Conservation (phyloP, 1,140 invertebrate genomes). For the Lepidostoma basale region DNA sequence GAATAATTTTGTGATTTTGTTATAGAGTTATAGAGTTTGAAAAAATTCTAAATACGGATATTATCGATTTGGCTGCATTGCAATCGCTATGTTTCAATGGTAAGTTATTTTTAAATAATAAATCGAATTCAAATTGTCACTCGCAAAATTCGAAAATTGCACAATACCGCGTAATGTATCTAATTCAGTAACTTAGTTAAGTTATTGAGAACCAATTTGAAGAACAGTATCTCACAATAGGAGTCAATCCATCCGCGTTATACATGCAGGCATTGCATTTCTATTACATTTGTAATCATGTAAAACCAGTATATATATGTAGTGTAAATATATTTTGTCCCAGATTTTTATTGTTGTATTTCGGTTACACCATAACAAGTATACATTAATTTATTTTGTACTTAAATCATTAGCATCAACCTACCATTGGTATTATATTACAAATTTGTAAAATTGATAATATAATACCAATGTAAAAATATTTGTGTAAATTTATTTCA, state of each 20-base stretch:
- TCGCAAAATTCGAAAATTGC: constrained; percentile 18
- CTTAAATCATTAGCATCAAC: no score
- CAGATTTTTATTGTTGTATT: background rate
- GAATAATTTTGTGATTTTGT: constrained; percentile 27
- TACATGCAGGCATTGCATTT: no score
- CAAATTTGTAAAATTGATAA: constrained; percentile 8
- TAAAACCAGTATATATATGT: constrained; percentile 5
- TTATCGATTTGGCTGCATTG: constrained; percentile 70
- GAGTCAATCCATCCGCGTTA: no score
- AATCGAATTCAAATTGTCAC: constrained; percentile 7
- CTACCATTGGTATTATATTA: constrained; percentile 8
- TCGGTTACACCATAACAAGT: no score
- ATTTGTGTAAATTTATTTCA: constrained; percentile 52
- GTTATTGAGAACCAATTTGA: no score
- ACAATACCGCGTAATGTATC: no score
- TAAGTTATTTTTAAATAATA: constrained; percentile 51
- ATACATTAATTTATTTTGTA: no score
- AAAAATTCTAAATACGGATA: constrained; percentile 68
- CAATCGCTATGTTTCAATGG: constrained; percentile 78
- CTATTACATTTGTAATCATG: constrained; percentile 1
- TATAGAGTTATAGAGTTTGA: constrained; percentile 78
- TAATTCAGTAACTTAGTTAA: no score
- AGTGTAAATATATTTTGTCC: background rate
- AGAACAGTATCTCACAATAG: no score
- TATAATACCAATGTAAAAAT: constrained; percentile 4